Evolutionary conservation across 2,888 invertebrate genomes (phyloP), one percentile per base, ranked within the genome.

Genomic region (Charanyca ferruginea): DNA sequence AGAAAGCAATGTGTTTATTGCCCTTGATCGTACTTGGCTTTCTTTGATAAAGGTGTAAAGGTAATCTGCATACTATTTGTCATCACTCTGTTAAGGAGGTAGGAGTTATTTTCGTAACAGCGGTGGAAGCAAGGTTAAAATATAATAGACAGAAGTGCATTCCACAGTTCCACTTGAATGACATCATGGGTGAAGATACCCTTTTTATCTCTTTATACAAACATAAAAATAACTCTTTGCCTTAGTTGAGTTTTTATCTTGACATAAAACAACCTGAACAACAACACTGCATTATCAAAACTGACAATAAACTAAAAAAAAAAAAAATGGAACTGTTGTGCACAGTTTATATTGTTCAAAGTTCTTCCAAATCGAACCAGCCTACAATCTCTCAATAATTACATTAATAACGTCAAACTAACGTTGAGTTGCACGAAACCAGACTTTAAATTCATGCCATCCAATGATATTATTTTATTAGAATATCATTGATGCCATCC

Each of bases 81-180:
- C 41, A 22, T 38, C 38, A 16, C 16, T 16, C 11, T 22, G 38
- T n/a, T 8, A 38, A 23, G 22, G 25, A 16, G 32, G 35, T 3
- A 41, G 42, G 42, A 51, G 23, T 66, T 72, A 32, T 57, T 73
- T 66, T 47, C n/a, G 59, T 51, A 8, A 18, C 35, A 51, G 20
- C 16, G 18, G 18, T 28, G 38, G n/a, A 22, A 32, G 42, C 23
- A 41, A 11, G 16, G 7, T 20, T n/a, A 55, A 66, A 61, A 49
- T 47, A 64, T 25, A 25, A 61, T 42, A 64, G 23, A 52, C 41
- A 20, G n/a, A 47, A 47, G 20, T 51, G 44, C 63, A 63, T 70
- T 71, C 69, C 63, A 9, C 1, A 54, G 55, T 70, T 71, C 69
- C 63, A 9, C 1, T 20, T 7, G 9, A 18, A 5, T 63, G 9